A percentile compares a stretch with the other conserved stretches of the same genome.
phyloP scores from a whole-genome alignment of 2,888 invertebrate genomes.

The Papilio demoleus region DNA sequence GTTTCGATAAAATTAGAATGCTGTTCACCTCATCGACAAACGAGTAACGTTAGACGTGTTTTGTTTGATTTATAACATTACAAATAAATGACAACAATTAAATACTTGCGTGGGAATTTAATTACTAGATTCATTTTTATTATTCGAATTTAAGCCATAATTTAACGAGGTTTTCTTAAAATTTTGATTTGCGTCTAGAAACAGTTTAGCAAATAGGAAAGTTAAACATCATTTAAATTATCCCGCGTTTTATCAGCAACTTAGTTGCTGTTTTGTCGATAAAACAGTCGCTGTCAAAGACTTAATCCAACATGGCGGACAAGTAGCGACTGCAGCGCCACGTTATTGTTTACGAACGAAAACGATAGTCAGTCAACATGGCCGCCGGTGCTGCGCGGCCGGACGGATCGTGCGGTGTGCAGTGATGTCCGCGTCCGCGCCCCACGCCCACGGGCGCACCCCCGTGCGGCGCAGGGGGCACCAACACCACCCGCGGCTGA shows the following conservation, averaged over 20 bases:
- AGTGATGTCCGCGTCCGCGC: conserved; percentile 84
- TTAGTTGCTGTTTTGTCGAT: conserved; percentile 59
- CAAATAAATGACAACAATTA: neutral
- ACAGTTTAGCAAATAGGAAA: neutral
- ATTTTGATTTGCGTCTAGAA: neutral
- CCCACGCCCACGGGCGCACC: conserved; percentile 84
- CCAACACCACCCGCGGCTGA: conserved; percentile 89
- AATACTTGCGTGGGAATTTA: conserved; percentile 2
- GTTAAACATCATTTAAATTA: conserved; percentile 5
- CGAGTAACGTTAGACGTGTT: conserved; percentile 36
- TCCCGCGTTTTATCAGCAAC: conserved; percentile 14
- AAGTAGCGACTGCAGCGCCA: conserved; percentile 72
- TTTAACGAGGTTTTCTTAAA: neutral
- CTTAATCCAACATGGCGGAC: conserved; percentile 68
- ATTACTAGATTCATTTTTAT: conserved; percentile 5
- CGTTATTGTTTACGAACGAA: conserved; percentile 52
- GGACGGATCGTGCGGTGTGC: conserved; percentile 71
- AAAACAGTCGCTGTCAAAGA: conserved; percentile 64
- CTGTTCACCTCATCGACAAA: conserved; percentile 56
- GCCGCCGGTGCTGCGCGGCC: conserved; percentile 81
- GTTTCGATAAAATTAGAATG: conserved; percentile 74
- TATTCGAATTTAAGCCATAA: neutral
- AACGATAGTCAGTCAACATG: conserved; percentile 82
- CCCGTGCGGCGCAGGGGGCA: conserved; percentile 87
- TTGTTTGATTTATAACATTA: conserved; percentile 28